Evolutionary conservation across 2,888 invertebrate species (phyloP), one percentile per base, ranked within the genome.

Genomic region (Xanthia togata): DNA sequence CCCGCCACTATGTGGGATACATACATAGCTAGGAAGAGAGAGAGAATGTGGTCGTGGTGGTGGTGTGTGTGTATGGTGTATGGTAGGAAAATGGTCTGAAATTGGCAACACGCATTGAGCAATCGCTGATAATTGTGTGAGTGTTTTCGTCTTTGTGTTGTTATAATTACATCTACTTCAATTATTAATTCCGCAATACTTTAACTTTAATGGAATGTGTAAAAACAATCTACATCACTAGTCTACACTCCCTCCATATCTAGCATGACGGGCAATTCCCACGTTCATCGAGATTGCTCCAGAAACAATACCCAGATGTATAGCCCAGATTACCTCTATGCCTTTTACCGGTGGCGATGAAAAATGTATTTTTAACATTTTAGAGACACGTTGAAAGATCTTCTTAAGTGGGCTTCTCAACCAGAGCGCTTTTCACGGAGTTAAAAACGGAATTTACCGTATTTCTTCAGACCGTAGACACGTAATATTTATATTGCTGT

Each of bases 331-430:
- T 69, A 87, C 76, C 67, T 69, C 38, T 74, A 53, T 70, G 17
- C 74, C 78, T 88, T 82, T 78, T 72, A 79, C 67, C 12, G 35
- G 2, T 60, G 73, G 80, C 82, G 85, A 77, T 83, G 88, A 86
- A 80, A 87, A 87, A 85, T 79, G 71, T 76, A 76, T 83, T 81
- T 87, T 76, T 77, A 83, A 81, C 81, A 70, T 85, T 90, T 86
- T 86, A 67, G 76, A 85, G 62, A 77, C 71, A 85, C 69, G 87
- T 53, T 82, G 87, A 89, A 85, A 86, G 87, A 85, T 86, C 70
- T 26, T 72, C 69, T 65, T 86, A 85, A 87, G 87, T 86, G 81
- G 82, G 71, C 82, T 84, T 78, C 50, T 73, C 59, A 76, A 79
- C 63, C 26, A 31, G 73, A 81, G 80, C 83, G 63, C 77, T 83